A percentile compares a stretch with the other conserved stretches of the same genome.
Conservation (phyloP, 2,797 vertebrate genomes). For the Galagoides demidoff region DNA sequence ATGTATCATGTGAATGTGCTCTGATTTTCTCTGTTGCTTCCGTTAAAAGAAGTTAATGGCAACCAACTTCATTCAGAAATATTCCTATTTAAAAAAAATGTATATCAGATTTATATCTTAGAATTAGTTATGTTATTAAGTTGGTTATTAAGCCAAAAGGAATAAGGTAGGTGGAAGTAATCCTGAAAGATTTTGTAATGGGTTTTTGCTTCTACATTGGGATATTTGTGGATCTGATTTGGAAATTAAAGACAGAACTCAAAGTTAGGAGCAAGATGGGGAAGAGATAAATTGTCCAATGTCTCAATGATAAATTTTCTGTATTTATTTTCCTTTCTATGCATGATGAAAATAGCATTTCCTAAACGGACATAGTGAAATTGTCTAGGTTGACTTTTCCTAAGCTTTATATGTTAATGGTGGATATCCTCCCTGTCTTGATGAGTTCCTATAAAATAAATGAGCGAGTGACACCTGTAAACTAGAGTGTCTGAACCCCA, state of each 20-base stretch:
- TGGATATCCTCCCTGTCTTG: not conserved
- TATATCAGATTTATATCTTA: not conserved
- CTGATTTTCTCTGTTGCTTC: not conserved
- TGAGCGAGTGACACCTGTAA: not conserved
- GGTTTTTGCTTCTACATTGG: not conserved
- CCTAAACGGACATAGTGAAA: not conserved
- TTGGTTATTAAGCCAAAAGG: not conserved
- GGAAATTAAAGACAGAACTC: constrained; percentile 16
- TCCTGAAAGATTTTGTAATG: not conserved
- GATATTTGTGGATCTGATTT: constrained; percentile 20
- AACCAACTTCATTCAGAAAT: not conserved
- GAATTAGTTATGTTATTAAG: constrained; percentile 8
- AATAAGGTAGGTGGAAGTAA: not conserved
- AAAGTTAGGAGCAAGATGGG: not conserved
- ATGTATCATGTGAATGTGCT: not conserved
- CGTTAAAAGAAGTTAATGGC: not conserved
- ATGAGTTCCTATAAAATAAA: not conserved
- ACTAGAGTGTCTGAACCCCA: not conserved
- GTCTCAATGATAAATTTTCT: not conserved
- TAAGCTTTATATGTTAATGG: constrained; percentile 16
- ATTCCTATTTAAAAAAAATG: not conserved
- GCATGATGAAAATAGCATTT: constrained; percentile 11
- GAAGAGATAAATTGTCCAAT: not conserved
- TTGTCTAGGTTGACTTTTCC: constrained; percentile 32
- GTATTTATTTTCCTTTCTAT: not conserved